Evolutionary conservation across 1,140 invertebrate species (phyloP), one percentile per base, ranked within the genome.

Genomic region (Polyergus mexicanus): DNA sequence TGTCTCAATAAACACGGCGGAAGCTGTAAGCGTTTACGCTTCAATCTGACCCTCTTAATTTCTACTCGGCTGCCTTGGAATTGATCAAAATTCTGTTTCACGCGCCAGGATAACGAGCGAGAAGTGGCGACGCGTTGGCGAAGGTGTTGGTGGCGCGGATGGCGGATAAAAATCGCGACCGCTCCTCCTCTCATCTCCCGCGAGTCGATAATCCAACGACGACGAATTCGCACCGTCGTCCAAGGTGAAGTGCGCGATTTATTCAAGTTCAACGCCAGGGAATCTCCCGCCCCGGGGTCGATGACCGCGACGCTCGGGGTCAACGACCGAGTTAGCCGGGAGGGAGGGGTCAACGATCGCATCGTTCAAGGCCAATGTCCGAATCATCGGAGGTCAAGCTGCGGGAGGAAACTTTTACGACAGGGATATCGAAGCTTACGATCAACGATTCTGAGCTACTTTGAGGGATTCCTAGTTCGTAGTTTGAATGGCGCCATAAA

Each of bases 341-440:
- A 19, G 68, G 25, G 25, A 16, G 68, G 54, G 86, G 81, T 90
- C 84, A 86, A 90, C 54, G 86, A n/a, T 78, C 84, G 38, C 22
- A 8, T 25, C 65, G 41, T 78, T 90, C 77, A 85, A 88, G 62
- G 75, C 85, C 89, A 76, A 88, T 72, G 86, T 78, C 77, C 78
- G 86, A 85, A 88, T 90, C 66, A 62, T 88, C 87, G 77, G 81
- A 90, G 88, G 89, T 84, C 85, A 74, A 84, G 72, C 60, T 62
- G 41, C 72, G 44, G 66, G 76, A 32, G 51, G 68, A 58, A 71
- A 41, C 38, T 83, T 83, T 83, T 83, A 83, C 28, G 68, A 69
- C 35, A 11, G n/a, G 51, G 60, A 77, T 47, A 41, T 80, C 65
- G 16, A 38, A 58, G 54, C 66, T 41, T 25, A 35, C 25, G n/a